phyloP scores from a whole-genome alignment of 2,113 vertebrate genomes.

The Mus pahari region DNA sequence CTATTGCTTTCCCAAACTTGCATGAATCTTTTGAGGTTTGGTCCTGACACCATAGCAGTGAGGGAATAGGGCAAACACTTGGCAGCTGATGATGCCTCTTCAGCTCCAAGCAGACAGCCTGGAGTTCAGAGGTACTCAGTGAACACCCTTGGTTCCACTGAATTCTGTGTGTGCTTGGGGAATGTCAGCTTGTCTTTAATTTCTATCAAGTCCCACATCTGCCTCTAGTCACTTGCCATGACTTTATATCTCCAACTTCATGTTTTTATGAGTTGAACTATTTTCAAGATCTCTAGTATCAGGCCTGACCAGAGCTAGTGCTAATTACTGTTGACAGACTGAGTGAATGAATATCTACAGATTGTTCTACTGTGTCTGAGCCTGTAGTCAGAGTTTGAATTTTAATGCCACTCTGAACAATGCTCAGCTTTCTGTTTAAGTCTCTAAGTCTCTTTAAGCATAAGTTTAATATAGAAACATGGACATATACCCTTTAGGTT shows the following conservation, averaged over 20 bases:
- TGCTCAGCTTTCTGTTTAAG: not conserved
- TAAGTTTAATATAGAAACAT: not conserved
- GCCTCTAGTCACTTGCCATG: not conserved
- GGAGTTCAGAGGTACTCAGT: not conserved
- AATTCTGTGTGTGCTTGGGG: not conserved
- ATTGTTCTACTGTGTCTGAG: not conserved
- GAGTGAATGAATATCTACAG: not conserved
- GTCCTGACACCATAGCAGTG: not conserved
- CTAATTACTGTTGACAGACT: not conserved
- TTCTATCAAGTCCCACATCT: not conserved
- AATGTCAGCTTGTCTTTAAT: not conserved
- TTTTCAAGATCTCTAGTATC: not conserved
- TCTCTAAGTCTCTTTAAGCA: not conserved
- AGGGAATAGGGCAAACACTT: not conserved
- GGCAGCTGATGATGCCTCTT: not conserved
- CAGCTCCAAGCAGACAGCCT: not conserved
- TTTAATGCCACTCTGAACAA: not conserved
- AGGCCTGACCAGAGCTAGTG: not conserved
- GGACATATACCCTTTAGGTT: not conserved
- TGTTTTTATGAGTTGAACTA: conserved; percentile 8
- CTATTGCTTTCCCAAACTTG: not conserved
- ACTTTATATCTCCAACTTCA: not conserved
- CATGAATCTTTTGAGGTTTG: not conserved
- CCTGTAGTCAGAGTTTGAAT: not conserved
- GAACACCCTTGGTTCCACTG: not conserved